Base-by-base conservation (phyloP, 1,140 invertebrate species). In the Pseudomyrmex pallidus region DNA sequence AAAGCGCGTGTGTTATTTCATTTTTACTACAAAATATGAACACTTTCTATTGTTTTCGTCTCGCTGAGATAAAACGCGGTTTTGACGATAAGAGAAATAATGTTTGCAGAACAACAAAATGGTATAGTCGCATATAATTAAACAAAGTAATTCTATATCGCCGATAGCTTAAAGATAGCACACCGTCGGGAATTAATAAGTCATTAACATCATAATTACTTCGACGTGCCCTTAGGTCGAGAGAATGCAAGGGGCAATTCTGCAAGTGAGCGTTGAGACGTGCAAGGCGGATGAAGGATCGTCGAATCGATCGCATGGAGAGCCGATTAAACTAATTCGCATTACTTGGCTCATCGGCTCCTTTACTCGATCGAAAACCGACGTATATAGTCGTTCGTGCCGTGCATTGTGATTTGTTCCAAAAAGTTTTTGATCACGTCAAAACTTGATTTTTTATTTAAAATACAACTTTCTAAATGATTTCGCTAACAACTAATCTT, bases 281-380 rank as follows among this genome's bases (percentile, higher is more conserved):
- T 35, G 35, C 84, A 20, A 70, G 56, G 57, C 25, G 50, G 63
- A 76, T 68, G 84, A 77, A 78, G 66, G 59, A 78, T 70, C 63
- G 67, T 17, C 52, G 67, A 48, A 78, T 85, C 73, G 70, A 84
- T 85, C 46, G 64, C 64, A 25, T 44, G 44, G 25, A 20, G 48
- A 84, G 52, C 67, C 73, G 84, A 85, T 85, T 78, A 84, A 85
- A 59, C 46, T 85, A 86, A 86, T 86, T 86, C 73, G 82, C n/a
- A 50, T 67, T 68, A 64, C 25, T 46, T 84, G 54, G 44, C 35
- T 84, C 64, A 76, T 48, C 74, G 35, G 52, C 35, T 78, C 63
- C 52, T 78, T 78, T 78, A 70, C 15, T 59, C 76, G 76, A 59
- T 35, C 74, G 74, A 78, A 57, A 78, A 68, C 52, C 44, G 15